Evolutionary conservation across 1,140 invertebrate genomes (phyloP), one percentile per base, ranked within the genome.

Genomic region (Tetragnatha versicolor): DNA sequence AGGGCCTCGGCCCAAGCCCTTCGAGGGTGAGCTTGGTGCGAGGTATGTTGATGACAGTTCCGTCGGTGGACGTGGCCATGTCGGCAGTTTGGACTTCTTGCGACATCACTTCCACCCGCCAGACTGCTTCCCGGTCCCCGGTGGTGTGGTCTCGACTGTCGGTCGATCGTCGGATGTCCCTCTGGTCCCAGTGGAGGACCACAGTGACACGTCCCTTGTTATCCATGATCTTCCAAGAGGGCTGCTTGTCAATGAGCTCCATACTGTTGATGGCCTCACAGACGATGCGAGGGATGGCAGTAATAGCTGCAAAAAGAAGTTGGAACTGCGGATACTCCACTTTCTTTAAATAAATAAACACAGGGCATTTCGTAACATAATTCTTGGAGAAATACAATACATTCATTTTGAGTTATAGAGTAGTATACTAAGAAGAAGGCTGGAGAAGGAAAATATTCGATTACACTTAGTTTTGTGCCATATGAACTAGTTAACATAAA

Each of bases 201-300:
- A 97, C 93, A 83, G 94, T 96, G 87, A 96, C 93, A 85, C 94
- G 91, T 84, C 94, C 93, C 88, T 95, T 93, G 90, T 95, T 95
- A 90, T 96, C 94, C 93, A 95, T 95, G 89, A 96, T 95, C 88
- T 96, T 96, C 94, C 94, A 97, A 87, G 94, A 95, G 83, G 94
- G 94, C 22, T 93, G 94, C 87, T 95, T 94, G 93, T 96, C 93
- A 88, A 95, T 94, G 84, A 96, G 88, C 86, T 95, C 94, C 88
- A 96, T 88, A 75, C 93, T 93, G 89, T 95, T 93, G 83, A 96
- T 95, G 83, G 94, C 95, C 88, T 96, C 95, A 90, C 94, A 96
- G 85, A 97, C 94, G 90, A 97, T 96, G 89, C 94, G 94, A 82
- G 95, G 95, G 82, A 97, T 96, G 83, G 94, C 94, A 85, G 93